Evolutionary conservation across 1,140 invertebrate species (phyloP).

Genomic region (Scylla paramamosain): DNA sequence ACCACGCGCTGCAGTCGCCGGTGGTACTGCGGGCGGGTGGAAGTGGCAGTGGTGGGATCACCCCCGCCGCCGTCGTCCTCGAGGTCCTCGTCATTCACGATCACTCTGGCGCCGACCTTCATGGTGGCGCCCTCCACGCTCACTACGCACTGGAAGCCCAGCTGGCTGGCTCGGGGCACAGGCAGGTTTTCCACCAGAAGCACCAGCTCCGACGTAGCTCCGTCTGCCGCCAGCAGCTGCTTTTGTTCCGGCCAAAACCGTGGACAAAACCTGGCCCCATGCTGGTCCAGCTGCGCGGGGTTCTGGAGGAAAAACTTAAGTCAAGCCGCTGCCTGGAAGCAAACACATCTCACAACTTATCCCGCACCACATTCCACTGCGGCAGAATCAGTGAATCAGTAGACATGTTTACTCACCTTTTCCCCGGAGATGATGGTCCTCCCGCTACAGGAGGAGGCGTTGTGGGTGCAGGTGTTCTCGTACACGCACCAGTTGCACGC

Average conservation of each 20-base stretch:
- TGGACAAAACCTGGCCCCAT: conserved; percentile 89
- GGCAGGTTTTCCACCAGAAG: conserved; percentile 94
- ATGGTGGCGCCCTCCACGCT: conserved; percentile 94
- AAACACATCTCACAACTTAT: not conserved
- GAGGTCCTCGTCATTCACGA: conserved; percentile 44
- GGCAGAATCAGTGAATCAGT: not conserved
- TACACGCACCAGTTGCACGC: conserved; percentile 98
- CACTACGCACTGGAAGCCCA: conserved; percentile 95
- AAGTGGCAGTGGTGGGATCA: conserved; percentile 36
- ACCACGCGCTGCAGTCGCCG: conserved; percentile 86
- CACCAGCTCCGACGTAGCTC: conserved; percentile 92
- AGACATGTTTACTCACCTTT: conserved; percentile 83
- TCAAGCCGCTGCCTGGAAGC: not conserved
- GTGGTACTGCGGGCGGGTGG: conserved; percentile 7
- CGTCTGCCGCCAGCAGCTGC: conserved; percentile 90
- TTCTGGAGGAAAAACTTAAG: conserved; percentile 82
- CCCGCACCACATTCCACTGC: not conserved
- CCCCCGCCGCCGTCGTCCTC: conserved; percentile 12
- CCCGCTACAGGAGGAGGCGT: conserved; percentile 88
- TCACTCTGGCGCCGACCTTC: conserved; percentile 89
- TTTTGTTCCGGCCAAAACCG: conserved; percentile 85
- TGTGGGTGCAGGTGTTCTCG: conserved; percentile 95
- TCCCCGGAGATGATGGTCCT: conserved; percentile 91
- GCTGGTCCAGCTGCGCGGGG: conserved; percentile 86
- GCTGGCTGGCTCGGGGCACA: conserved; percentile 84